These are phyloP conservation scores for Agriopis leucophaearia DNA, from an alignment of 2,888 invertebrate species.

Conservation along the genomic window DNA sequence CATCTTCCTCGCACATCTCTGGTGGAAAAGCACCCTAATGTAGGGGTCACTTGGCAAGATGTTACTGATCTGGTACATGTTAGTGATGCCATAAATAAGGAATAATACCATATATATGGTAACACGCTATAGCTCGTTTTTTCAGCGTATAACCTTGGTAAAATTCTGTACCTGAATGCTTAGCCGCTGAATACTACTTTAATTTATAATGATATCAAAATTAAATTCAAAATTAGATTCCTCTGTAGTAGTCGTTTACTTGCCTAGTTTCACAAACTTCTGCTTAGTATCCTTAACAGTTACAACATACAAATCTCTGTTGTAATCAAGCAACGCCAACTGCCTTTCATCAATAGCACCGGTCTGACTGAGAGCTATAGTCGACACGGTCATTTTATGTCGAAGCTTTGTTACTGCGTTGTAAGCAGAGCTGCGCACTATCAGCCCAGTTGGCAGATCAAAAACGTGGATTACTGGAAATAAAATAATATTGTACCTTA, in stretches of 20 bases:
- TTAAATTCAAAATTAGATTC: background rate
- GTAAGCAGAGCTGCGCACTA: slow-evolving; percentile 90
- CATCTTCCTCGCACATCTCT: no score
- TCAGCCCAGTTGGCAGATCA: slow-evolving; percentile 89
- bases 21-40: no score
- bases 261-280: slow-evolving; percentile 91
- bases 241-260: background rate
- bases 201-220: no score
- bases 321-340: slow-evolving; percentile 95
- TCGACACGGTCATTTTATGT: slow-evolving; percentile 92
- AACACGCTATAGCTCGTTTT: no score
- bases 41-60: no score
- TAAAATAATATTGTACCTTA: background rate
- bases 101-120: no score
- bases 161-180: no score
- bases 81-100: no score
- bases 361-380: slow-evolving; percentile 94
- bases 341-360: slow-evolving; percentile 93
- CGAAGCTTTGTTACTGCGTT: slow-evolving; percentile 91
- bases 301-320: slow-evolving; percentile 94
- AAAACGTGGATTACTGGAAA: slow-evolving; percentile 92
- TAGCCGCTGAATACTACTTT: no score
- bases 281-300: slow-evolving; percentile 89
- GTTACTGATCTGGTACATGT: no score
- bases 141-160: no score